Evolutionary conservation across 2,113 vertebrate species (phyloP).

Genomic region (Triplophysa rosa): DNA sequence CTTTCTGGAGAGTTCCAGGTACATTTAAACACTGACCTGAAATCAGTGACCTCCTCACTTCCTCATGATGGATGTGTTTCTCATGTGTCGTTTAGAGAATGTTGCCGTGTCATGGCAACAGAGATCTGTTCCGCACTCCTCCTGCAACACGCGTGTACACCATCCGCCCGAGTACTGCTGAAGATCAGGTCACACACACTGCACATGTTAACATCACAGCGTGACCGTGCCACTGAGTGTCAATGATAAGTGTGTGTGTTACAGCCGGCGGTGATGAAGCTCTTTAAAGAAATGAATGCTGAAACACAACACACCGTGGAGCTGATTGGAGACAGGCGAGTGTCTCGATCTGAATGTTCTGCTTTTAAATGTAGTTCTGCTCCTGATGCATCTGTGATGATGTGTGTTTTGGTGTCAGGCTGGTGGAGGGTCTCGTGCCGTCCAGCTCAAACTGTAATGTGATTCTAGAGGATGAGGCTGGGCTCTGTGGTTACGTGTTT

Average conservation of each 20-base stretch:
- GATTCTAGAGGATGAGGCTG: slow-evolving; percentile 88
- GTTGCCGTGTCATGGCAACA: slow-evolving; percentile 93
- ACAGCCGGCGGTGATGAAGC: slow-evolving; percentile 86
- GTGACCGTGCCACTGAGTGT: too few relatives aligned
- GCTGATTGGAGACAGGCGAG: slow-evolving; percentile 84
- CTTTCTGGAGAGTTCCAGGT: slow-evolving; percentile 99
- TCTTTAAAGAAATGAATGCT: slow-evolving; percentile 88
- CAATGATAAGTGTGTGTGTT: slow-evolving; percentile 9
- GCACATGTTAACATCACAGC: not conserved
- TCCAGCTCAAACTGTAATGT: slow-evolving; percentile 85
- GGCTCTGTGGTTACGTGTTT: slow-evolving; percentile 90
- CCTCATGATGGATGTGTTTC: not conserved
- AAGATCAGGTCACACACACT: slow-evolving; percentile 81
- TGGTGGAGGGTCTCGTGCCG: slow-evolving; percentile 81
- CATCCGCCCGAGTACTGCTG: slow-evolving; percentile 86
- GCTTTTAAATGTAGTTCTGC: not conserved
- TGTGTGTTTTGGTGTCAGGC: slow-evolving; percentile 65
- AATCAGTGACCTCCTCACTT: not conserved
- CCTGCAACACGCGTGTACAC: slow-evolving; percentile 88
- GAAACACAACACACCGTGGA: slow-evolving; percentile 78
- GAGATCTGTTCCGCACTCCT: slow-evolving; percentile 93
- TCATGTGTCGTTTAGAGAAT: slow-evolving; percentile 80
- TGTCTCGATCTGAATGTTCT: not conserved
- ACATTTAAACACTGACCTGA: slow-evolving; percentile 55
- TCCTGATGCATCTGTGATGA: not conserved